These are phyloP conservation scores for Strix uralensis DNA, from an alignment of 2,113 vertebrate species.

Conservation along the genomic window DNA sequence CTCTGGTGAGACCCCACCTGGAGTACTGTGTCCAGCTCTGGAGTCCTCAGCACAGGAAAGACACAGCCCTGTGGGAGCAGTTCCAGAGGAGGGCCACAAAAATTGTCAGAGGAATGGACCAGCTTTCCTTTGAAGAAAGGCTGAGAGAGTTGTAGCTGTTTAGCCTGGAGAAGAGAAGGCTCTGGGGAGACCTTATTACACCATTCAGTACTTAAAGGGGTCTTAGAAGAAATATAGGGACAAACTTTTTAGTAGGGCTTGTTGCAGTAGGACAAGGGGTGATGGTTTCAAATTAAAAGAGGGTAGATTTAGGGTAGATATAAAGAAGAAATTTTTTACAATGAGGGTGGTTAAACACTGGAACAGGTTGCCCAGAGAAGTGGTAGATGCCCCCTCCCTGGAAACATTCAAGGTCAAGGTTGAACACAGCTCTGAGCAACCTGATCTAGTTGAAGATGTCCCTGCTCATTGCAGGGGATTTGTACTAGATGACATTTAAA, in stretches of 20 bases:
- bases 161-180: neutral
- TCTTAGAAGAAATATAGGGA: no score
- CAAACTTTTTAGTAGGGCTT: neutral
- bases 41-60: no score
- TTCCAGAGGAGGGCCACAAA: neutral
- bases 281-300: neutral
- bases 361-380: neutral
- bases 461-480: neutral
- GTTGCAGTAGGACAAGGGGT: neutral
- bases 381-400: neutral
- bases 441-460: no score
- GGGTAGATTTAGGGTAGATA: neutral
- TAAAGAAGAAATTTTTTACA: neutral
- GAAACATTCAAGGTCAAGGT: neutral
- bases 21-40: neutral
- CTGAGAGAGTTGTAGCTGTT: neutral
- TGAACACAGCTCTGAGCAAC: neutral
- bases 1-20: neutral
- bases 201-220: neutral
- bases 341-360: neutral
- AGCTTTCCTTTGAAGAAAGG: neutral
- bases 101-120: neutral
- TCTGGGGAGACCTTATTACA: neutral
- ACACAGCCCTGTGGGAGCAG: neutral
- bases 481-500: neutral